phyloP scores from a whole-genome alignment of 2,113 vertebrate genomes.

The Pheucticus melanocephalus region DNA sequence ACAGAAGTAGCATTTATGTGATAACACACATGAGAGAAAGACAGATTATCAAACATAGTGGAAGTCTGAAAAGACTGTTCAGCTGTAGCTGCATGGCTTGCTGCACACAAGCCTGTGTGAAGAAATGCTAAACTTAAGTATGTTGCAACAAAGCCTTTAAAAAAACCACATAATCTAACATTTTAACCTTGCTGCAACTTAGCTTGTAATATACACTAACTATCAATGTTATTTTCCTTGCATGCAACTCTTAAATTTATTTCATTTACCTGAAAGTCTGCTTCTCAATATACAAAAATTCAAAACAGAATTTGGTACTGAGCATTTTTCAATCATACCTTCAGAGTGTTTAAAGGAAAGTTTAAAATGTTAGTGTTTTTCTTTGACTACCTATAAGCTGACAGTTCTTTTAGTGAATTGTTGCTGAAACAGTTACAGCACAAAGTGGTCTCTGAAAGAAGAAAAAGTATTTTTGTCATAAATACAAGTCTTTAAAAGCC shows the following conservation, averaged over 20 bases:
- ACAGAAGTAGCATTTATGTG: background rate
- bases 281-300: background rate
- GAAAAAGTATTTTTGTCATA: background rate
- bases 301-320: background rate
- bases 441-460: background rate
- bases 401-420: background rate
- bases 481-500: background rate
- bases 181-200: background rate
- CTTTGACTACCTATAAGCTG: background rate
- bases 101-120: background rate
- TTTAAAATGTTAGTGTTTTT: background rate
- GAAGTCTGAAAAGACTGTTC: background rate
- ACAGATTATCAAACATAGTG: background rate
- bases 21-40: background rate
- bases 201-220: background rate
- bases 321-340: background rate
- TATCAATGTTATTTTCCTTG: background rate
- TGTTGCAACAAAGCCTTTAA: background rate
- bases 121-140: background rate
- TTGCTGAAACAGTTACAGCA: background rate
- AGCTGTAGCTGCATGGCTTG: background rate
- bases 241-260: background rate
- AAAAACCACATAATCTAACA: background rate
- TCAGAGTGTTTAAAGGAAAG: background rate
- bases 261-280: background rate